Percentiles rank a stretch among this genome's conserved stretches.
These are phyloP conservation scores for Helarctos malayanus DNA, from an alignment of 2,797 vertebrate species.

Conservation along the genomic window DNA sequence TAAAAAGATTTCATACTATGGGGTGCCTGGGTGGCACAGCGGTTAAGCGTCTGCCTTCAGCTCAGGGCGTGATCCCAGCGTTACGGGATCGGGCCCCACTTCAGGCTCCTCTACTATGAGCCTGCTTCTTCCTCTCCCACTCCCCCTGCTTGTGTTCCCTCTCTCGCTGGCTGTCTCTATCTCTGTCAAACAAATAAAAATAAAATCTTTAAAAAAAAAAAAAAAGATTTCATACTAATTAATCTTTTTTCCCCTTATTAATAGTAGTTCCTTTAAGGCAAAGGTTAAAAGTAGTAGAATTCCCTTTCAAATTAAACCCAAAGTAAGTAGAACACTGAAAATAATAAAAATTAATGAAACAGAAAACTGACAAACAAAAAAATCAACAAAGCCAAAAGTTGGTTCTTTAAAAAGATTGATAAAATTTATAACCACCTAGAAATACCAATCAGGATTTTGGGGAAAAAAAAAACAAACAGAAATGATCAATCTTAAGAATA, in stretches of 20 bases:
- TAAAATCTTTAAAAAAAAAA: too few relatives aligned
- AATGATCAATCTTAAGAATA: neutral
- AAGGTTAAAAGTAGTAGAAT: slow-evolving; percentile 17
- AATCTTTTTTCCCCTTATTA: neutral
- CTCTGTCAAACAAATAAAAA: too few relatives aligned
- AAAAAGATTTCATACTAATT: slow-evolving; percentile 18
- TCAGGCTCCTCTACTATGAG: too few relatives aligned
- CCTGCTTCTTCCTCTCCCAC: too few relatives aligned
- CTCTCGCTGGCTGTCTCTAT: too few relatives aligned
- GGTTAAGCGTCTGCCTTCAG: too few relatives aligned
- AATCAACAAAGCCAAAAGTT: neutral
- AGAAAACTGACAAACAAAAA: neutral
- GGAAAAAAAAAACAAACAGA: neutral
- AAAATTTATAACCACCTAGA: neutral
- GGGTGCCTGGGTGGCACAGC: too few relatives aligned
- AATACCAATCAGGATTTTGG: neutral
- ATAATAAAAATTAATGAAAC: slow-evolving; percentile 25
- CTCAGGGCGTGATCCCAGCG: too few relatives aligned
- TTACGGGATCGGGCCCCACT: too few relatives aligned
- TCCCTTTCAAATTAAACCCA: neutral
- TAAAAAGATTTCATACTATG: neutral
- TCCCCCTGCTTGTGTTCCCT: too few relatives aligned
- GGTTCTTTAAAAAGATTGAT: neutral
- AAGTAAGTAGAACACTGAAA: neutral
- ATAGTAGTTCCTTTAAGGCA: neutral